These are phyloP conservation scores for Amphibalanus amphitrite DNA, from an alignment of 1,140 invertebrate genomes.

Conservation along the genomic window DNA sequence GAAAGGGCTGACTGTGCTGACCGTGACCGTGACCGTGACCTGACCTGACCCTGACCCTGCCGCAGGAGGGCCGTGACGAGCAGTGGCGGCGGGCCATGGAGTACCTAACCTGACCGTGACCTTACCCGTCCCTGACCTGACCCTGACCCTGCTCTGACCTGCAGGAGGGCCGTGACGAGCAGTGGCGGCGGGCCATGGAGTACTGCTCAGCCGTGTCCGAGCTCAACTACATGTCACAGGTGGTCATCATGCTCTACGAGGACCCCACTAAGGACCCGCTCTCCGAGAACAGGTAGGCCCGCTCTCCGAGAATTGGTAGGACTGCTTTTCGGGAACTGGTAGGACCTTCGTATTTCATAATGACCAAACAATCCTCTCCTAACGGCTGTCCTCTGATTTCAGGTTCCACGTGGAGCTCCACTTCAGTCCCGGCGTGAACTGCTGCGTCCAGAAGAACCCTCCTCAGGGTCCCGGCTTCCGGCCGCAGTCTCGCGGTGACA, in stretches of 20 bases:
- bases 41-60: no score
- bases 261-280: constrained; percentile 87
- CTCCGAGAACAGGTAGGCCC: constrained; percentile 53
- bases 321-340: no score
- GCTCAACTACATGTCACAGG: constrained; percentile 98
- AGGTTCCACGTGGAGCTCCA: constrained; percentile 91
- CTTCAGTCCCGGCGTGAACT: constrained; percentile 93
- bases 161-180: constrained; percentile 71
- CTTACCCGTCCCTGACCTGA: no score
- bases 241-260: constrained; percentile 98
- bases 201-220: constrained; percentile 94
- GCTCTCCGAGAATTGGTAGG: no score
- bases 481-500: constrained; percentile 47
- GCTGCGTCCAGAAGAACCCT: constrained; percentile 83
- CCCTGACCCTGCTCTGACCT: no score
- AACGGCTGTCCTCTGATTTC: no score
- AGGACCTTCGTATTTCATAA: no score
- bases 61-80: constrained; percentile 65
- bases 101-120: no score
- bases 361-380: no score
- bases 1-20: no score
- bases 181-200: constrained; percentile 96
- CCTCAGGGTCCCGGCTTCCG: constrained; percentile 83
- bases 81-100: constrained; percentile 98
- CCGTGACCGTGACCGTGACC: no score